phyloP scores from a whole-genome alignment of 2,888 invertebrate species.

The Papilio protenor region DNA sequence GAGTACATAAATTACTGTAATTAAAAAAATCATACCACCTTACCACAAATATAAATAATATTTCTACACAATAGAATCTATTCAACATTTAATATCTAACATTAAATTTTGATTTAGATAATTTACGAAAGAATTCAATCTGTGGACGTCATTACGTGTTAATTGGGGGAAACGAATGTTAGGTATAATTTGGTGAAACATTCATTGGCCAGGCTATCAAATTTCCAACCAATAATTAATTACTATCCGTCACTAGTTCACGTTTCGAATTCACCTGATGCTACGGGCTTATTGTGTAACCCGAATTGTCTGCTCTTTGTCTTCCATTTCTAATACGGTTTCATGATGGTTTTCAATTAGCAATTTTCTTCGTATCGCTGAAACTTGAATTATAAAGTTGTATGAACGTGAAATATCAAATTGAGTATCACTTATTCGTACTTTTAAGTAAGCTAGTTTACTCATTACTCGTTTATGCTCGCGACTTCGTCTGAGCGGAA shows the following conservation, averaged over 20 bases:
- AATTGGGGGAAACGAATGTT: neutral
- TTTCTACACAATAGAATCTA: neutral
- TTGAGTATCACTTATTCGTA: no score
- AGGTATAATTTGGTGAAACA: slow-evolving; percentile 31
- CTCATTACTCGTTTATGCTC: no score
- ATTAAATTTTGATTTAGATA: neutral
- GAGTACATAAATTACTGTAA: neutral
- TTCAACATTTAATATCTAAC: neutral
- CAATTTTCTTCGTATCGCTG: neutral
- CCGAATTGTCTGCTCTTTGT: slow-evolving; percentile 22
- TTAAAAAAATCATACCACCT: no score
- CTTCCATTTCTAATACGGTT: neutral
- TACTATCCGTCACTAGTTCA: slow-evolving; percentile 21
- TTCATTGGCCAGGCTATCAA: slow-evolving; percentile 20
- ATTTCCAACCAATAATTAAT: slow-evolving; percentile 35
- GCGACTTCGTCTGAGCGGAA: no score
- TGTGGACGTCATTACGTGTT: slow-evolving; percentile 11
- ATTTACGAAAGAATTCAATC: neutral
- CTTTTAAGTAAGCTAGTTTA: no score
- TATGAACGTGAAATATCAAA: neutral
- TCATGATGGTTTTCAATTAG: neutral
- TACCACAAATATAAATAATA: neutral
- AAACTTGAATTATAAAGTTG: neutral
- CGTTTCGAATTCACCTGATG: slow-evolving; percentile 38
- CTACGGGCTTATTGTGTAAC: slow-evolving; percentile 18